phyloP scores from a whole-genome alignment of 2,113 vertebrate species.

The Heteronetta atricapilla region DNA sequence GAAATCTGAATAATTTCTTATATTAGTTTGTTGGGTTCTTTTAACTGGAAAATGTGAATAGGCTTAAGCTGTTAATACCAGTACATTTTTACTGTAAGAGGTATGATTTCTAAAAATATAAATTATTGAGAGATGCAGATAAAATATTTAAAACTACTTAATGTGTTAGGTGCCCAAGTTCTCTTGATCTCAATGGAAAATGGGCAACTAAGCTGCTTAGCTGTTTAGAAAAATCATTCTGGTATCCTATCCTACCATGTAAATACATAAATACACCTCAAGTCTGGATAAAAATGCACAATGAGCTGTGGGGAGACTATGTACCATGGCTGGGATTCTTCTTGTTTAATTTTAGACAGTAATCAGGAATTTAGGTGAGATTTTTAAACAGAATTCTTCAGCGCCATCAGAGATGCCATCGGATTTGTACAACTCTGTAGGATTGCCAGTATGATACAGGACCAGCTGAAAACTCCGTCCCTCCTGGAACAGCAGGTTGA shows the following conservation, averaged over 20 bases:
- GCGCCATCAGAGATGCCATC: background rate
- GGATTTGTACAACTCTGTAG: background rate
- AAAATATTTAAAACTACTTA: conserved; percentile 69
- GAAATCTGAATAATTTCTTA: conserved; percentile 11
- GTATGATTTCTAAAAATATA: conserved; percentile 60
- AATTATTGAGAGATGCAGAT: conserved; percentile 62
- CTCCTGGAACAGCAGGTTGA: background rate
- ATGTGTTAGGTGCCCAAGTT: conserved; percentile 31
- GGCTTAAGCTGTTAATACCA: conserved; percentile 28
- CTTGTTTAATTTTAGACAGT: background rate
- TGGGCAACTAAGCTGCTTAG: conserved; percentile 25
- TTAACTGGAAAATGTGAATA: conserved; percentile 11
- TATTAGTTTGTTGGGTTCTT: background rate
- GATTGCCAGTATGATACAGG: background rate
- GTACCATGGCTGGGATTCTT: background rate
- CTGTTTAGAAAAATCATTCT: conserved; percentile 38
- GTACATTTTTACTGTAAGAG: conserved; percentile 39
- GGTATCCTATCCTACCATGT: background rate
- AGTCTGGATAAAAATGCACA: background rate
- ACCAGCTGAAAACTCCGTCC: background rate
- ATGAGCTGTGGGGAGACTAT: background rate
- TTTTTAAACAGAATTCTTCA: background rate
- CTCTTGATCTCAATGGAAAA: conserved; percentile 53
- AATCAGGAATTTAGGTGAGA: background rate
- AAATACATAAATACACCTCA: background rate